Evolutionary conservation across 30 jellyfish, hydroid and myxozoan species (phyloP).

Genomic region (Aurelia aurita complex sp. Pacific): DNA sequence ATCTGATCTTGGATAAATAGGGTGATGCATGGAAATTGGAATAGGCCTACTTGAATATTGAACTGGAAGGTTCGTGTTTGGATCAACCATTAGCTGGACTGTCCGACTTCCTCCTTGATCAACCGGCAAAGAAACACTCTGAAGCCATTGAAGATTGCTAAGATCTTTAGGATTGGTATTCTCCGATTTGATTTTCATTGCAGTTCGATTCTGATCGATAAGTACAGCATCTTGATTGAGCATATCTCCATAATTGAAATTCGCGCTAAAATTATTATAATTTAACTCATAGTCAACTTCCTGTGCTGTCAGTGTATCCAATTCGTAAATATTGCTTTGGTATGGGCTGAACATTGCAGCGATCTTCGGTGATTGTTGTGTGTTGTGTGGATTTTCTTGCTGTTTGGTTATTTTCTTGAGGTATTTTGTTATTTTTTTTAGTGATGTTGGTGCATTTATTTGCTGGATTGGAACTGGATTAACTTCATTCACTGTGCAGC

Average conservation of each 20-base stretch:
- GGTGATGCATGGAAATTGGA: constrained; percentile 65
- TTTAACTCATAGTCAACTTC: constrained; percentile 90
- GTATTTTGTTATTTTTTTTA: not conserved
- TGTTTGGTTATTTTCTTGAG: not conserved
- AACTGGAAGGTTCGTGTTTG: constrained; percentile 93
- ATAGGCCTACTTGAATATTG: constrained; percentile 74
- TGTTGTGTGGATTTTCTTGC: not conserved
- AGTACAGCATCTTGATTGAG: constrained; percentile 79
- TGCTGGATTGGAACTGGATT: not conserved
- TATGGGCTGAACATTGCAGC: constrained; percentile 81
- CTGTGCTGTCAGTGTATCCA: constrained; percentile 88
- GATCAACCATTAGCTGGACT: constrained; percentile 92
- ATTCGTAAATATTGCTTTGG: constrained; percentile 81
- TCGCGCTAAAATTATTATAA: constrained; percentile 75
- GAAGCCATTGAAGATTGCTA: constrained; percentile 92
- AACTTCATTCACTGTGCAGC: constrained; percentile 43
- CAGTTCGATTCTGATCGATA: constrained; percentile 66
- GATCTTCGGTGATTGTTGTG: constrained; percentile 2
- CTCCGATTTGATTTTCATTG: constrained; percentile 83
- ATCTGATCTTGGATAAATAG: constrained; percentile 55
- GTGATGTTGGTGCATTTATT: not conserved
- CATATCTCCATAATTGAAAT: constrained; percentile 91
- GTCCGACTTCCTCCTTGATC: constrained; percentile 85
- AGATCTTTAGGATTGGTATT: constrained; percentile 77
- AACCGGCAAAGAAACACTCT: constrained; percentile 79